Base-by-base conservation (phyloP, 2,888 invertebrate genomes). In the Hirtodrosophila confusa region DNA sequence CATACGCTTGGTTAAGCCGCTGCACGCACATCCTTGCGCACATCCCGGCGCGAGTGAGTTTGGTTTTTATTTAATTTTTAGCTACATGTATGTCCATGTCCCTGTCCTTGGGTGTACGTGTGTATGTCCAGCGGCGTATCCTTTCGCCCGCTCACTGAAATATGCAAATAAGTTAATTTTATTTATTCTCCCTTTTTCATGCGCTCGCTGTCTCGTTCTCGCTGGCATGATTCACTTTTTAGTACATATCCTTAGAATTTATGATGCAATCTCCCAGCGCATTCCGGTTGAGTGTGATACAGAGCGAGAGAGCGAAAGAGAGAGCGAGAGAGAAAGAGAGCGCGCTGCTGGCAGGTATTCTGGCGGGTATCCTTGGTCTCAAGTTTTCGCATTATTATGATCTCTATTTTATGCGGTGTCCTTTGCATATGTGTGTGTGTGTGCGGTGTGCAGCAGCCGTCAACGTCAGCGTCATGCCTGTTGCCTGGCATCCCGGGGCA, bases 131-230 rank as follows among this genome's bases (percentile, higher is more conserved):
- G 60, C 36, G 31, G 54, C 61, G 44, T 76, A 76, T 86, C 86
- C 80, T 80, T 80, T 80, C 72, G 65, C 75, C 72, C 87, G 79
- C 79, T 72, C 49, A 63, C 80, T 82, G 69, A 85, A 82, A 87
- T 85, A 85, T 87, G 88, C 80, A 82, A 82, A 82, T 82, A 87
- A 86, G 88, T 87, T 87, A 85, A 87, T 82, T 87, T 82, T 87
- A 85, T 82, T 85, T 74, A 63, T 70, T 68, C 70, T 78, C 50
- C 54, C 63, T 68, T 58, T 51, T 58, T 55, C 27, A 61, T 44
- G 12, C 48, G 37, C 33, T 33, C 53, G 24, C 31, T 12, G 33
- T 31, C 35, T 31, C n/a, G 6, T 29, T n/a, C 27, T 27, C 3
- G 2, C 4, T 55, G 33, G 72, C 63, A 76, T 85, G 86, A 83